Evolutionary conservation across 2,113 vertebrate species (phyloP), one percentile per base, ranked within the genome.

Genomic region (Callipepla californica): DNA sequence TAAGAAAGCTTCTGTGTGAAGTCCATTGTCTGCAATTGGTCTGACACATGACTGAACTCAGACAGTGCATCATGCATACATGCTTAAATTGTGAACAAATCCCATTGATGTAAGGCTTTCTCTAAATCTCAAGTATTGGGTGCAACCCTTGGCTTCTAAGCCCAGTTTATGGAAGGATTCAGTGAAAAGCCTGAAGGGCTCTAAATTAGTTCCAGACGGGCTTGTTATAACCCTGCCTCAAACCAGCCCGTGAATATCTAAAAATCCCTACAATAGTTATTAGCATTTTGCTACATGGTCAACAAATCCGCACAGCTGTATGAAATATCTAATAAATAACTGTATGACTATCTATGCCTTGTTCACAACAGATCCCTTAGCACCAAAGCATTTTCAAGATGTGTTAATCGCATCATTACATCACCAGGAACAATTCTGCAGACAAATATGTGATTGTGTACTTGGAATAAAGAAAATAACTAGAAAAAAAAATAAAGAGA

Each of bases 1-100:
- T 42, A 47, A 92, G 72, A 63, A 22, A 7, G 40, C 89, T 94
- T 57, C 78, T 94, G 92, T 20, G 73, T 66, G 59, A 80, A 21
- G 51, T 36, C 93, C 19, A 81, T 91, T 91, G 73, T 75, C 90
- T 80, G 81, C 32, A 53, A 90, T 86, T n/a, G 16, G 92, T 97
- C 93, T 95, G 96, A 95, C 89, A 95, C 96, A 95, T 95, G 91
- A 72, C 19, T 50, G 88, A 96, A 85, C 90, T 96, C 96, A 98
- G 96, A 96, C 96, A 95, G 92, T 95, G 92, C 96, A 97, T 97
- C 96, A 97, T 68, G 96, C 96, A 96, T 63, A 96, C 94, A 91
- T 65, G 90, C 92, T 96, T 93, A 92, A 95, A 97, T 96, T 94
- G 94, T 75, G 93, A 95, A 94, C 70, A 97, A 96, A 97, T 97